A percentile compares a stretch with the other conserved stretches of the same genome.
Conservation (phyloP, 1,140 invertebrate genomes). For the Lineus longissimus region DNA sequence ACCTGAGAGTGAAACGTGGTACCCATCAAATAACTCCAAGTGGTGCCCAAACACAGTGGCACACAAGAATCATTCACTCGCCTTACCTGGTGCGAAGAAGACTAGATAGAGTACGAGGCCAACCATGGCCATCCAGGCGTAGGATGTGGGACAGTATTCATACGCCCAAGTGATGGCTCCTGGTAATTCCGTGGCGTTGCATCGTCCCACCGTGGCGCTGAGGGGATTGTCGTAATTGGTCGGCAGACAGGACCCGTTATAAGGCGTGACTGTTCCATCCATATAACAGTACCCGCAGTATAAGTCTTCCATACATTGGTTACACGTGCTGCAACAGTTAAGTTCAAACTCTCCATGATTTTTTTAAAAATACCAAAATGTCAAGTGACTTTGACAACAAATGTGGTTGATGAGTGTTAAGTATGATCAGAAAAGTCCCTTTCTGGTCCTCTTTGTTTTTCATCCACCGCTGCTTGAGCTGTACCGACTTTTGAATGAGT, state of each 20-base stretch:
- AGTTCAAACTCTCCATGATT: too few relatives aligned
- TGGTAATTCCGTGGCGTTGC: conserved; percentile 25
- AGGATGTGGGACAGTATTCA: conserved; percentile 57
- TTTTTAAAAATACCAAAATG: too few relatives aligned
- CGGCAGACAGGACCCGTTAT: conserved; percentile 45
- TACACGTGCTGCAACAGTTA: conserved; percentile 48
- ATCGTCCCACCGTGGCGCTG: conserved; percentile 31
- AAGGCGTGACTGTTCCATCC: conserved; percentile 21
- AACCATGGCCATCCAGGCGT: conserved; percentile 57
- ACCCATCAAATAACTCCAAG: too few relatives aligned
- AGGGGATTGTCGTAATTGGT: conserved; percentile 41
- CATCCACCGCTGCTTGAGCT: too few relatives aligned
- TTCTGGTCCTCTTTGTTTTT: too few relatives aligned
- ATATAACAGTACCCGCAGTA: conserved; percentile 58
- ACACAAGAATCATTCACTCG: too few relatives aligned
- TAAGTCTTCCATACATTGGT: conserved; percentile 50
- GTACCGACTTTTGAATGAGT: too few relatives aligned
- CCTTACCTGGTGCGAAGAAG: conserved; percentile 59
- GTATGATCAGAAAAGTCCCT: too few relatives aligned
- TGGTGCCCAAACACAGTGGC: too few relatives aligned
- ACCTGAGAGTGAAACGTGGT: too few relatives aligned
- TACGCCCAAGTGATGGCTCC: conserved; percentile 46
- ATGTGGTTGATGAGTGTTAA: too few relatives aligned
- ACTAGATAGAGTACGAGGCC: conserved; percentile 58
- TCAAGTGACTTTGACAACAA: too few relatives aligned